These are phyloP conservation scores for Eretmocerus hayati DNA, from an alignment of 2,888 invertebrate species.

Conservation along the genomic window DNA sequence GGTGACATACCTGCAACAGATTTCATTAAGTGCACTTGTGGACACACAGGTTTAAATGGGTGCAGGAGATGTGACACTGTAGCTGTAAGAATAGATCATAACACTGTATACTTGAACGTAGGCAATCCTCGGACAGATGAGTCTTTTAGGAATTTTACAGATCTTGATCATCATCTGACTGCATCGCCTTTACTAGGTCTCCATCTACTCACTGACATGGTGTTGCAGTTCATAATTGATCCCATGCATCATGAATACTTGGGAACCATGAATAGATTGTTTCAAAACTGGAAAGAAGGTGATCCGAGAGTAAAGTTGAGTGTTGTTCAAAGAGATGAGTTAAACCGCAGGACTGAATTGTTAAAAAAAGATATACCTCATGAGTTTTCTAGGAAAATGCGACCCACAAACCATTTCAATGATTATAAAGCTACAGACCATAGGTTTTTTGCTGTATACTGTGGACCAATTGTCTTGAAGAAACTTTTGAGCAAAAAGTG, in stretches of 20 bases:
- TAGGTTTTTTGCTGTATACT: constrained; percentile 20
- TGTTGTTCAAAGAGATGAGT: background rate
- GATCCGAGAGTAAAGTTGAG: background rate
- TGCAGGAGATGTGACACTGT: too few species aligned
- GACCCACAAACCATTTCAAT: constrained; percentile 4
- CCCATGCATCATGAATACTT: constrained; percentile 14
- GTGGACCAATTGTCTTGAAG: too few species aligned
- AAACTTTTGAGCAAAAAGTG: too few species aligned
- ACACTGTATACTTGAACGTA: too few species aligned
- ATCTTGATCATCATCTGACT: too few species aligned
- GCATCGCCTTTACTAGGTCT: background rate
- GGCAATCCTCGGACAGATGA: too few species aligned
- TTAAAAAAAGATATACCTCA: constrained; percentile 12
- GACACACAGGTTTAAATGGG: background rate
- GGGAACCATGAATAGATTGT: constrained; percentile 11
- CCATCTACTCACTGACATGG: constrained; percentile 8
- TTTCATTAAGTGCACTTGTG: background rate
- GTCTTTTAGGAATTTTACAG: too few species aligned
- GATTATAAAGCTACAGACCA: constrained; percentile 22
- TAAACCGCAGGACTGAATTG: constrained; percentile 2
- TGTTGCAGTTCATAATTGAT: constrained; percentile 15
- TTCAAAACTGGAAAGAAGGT: background rate
- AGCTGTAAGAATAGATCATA: too few species aligned
- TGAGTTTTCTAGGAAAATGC: constrained; percentile 21
- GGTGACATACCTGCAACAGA: background rate